These are phyloP conservation scores for Rhinichthys klamathensis DNA, from an alignment of 2,113 vertebrate genomes.

Conservation along the genomic window DNA sequence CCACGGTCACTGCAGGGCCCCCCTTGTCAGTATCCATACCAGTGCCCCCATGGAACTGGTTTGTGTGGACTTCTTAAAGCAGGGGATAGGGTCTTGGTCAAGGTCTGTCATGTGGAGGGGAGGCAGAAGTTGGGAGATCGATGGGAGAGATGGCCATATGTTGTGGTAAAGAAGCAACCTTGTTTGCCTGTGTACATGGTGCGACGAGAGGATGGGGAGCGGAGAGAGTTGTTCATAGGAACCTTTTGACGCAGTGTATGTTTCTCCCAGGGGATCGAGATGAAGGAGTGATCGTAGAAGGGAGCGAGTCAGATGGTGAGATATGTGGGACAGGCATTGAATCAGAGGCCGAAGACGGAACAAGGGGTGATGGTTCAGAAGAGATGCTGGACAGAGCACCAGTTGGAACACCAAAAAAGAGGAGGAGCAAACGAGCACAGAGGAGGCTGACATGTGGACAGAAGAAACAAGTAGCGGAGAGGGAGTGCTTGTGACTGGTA, in stretches of 20 bases:
- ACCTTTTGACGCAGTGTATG: conserved; percentile 48
- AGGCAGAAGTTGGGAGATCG: conserved; percentile 42
- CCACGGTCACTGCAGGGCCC: too few species aligned
- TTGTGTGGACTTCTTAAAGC: too few species aligned
- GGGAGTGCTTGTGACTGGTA: not conserved
- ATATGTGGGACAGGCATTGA: too few species aligned
- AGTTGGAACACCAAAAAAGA: too few species aligned
- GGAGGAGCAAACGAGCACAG: too few species aligned
- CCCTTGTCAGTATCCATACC: too few species aligned
- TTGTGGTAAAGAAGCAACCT: conserved; percentile 41
- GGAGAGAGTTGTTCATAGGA: conserved; percentile 46
- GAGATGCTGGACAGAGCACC: too few species aligned
- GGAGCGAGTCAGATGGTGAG: not conserved
- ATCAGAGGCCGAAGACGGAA: too few species aligned
- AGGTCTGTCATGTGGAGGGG: conserved; percentile 41
- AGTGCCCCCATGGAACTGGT: too few species aligned
- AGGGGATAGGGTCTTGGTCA: conserved; percentile 33
- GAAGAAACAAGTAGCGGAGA: not conserved
- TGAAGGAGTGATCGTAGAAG: not conserved
- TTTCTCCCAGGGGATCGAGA: conserved; percentile 11
- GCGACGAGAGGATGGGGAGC: conserved; percentile 38
- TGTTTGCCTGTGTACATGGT: conserved; percentile 42
- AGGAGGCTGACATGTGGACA: not conserved
- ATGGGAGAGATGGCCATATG: conserved; percentile 42
- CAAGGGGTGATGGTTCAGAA: too few species aligned